phyloP scores from a whole-genome alignment of 2,113 vertebrate genomes.

The Panthera tigris region DNA sequence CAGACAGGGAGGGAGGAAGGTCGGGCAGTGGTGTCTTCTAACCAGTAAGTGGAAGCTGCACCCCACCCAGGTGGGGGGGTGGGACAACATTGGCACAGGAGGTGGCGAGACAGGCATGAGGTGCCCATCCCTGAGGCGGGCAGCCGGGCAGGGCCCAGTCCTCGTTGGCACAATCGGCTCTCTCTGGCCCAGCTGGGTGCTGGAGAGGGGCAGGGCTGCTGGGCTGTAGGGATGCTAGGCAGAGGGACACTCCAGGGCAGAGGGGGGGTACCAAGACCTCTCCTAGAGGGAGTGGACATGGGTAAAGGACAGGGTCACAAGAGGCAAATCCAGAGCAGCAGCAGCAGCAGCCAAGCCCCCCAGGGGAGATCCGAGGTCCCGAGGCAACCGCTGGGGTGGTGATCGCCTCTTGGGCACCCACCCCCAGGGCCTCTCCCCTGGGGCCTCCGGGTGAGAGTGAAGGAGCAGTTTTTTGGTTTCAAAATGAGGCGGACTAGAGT shows the following conservation, averaged over 20 bases:
- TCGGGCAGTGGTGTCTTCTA: slow-evolving; percentile 73
- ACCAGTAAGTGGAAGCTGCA: slow-evolving; percentile 67
- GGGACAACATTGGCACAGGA: slow-evolving; percentile 78
- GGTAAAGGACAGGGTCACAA: slow-evolving; percentile 25
- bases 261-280: slow-evolving; percentile 37
- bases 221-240: slow-evolving; percentile 54
- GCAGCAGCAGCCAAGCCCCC: slow-evolving; percentile 64
- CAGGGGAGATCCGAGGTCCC: slow-evolving; percentile 41
- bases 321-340: slow-evolving; percentile 70
- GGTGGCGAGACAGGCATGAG: slow-evolving; percentile 74
- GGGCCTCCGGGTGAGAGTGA: slow-evolving; percentile 46
- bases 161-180: slow-evolving; percentile 79
- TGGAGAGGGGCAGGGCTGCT: slow-evolving; percentile 68
- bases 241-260: slow-evolving; percentile 6
- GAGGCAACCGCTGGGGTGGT: neutral
- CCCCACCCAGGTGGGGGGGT: slow-evolving; percentile 4
- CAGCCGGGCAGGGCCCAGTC: slow-evolving; percentile 69
- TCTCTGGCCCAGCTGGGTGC: slow-evolving; percentile 75
- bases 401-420: slow-evolving; percentile 24
- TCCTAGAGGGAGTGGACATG: neutral
- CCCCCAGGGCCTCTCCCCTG: slow-evolving; percentile 24
- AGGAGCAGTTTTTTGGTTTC: slow-evolving; percentile 75
- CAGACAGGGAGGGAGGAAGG: slow-evolving; percentile 8
- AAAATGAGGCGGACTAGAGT: slow-evolving; percentile 62
- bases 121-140: slow-evolving; percentile 74